Percentiles rank a stretch among this genome's conserved stretches.
phyloP scores from a whole-genome alignment of 2,113 vertebrate genomes.

The Ictalurus punctatus region DNA sequence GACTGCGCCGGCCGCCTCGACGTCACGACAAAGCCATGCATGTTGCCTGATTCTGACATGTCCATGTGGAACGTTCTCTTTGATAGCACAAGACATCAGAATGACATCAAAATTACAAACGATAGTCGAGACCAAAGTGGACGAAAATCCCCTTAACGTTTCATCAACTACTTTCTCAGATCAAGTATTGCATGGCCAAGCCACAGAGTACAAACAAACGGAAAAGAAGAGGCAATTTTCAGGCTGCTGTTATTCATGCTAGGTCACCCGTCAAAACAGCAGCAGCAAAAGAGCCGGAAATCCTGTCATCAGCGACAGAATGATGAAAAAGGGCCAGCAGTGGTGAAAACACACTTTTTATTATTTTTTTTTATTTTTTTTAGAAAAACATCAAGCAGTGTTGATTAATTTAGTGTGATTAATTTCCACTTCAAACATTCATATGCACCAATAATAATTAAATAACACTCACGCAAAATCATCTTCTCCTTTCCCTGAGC shows the following conservation, averaged over 20 bases:
- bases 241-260: slow-evolving; percentile 24
- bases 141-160: slow-evolving; percentile 28
- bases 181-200: slow-evolving; percentile 20
- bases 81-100: not conserved
- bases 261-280: slow-evolving; percentile 16
- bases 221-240: slow-evolving; percentile 16
- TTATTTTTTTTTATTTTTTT: not conserved
- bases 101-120: slow-evolving; percentile 23
- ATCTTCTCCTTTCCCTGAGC: slow-evolving; percentile 31
- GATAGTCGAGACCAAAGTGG: not conserved
- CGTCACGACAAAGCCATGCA: not conserved
- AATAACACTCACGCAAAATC: slow-evolving; percentile 50
- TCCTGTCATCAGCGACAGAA: slow-evolving; percentile 24
- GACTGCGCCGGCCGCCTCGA: not conserved
- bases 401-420: slow-evolving; percentile 25
- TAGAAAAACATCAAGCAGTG: slow-evolving; percentile 23
- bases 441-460: slow-evolving; percentile 50
- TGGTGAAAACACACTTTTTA: not conserved
- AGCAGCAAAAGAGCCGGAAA: slow-evolving; percentile 28
- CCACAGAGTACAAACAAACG: slow-evolving; percentile 37
- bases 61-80: slow-evolving; percentile 4
- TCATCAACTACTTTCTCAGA: slow-evolving; percentile 35
- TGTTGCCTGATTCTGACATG: not conserved
- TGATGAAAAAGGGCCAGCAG: not conserved
- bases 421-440: slow-evolving; percentile 35